Conservation (phyloP, 37 sponge, comb jelly and placozoan genomes). For the Halisarca cf. caerulea region DNA sequence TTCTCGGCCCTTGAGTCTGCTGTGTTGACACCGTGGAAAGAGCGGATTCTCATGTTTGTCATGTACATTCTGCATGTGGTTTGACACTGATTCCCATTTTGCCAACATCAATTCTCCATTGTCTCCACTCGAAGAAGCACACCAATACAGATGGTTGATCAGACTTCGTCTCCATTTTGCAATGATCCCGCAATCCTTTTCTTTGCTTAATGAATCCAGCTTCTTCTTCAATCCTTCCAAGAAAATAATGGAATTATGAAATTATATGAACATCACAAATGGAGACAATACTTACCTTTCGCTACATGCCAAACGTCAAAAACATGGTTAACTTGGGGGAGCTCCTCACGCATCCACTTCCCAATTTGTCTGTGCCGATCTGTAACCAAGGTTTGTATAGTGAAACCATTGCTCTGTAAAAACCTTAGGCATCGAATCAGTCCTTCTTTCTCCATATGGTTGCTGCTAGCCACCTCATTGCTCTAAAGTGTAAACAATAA, state of each 20-base stretch:
- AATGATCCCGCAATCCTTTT: background rate
- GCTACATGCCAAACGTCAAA: slow-evolving; percentile 39
- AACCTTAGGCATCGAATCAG: background rate
- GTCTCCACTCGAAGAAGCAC: slow-evolving; percentile 36
- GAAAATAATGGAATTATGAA: too few species aligned
- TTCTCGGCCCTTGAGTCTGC: background rate
- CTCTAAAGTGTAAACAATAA: slow-evolving; percentile 10
- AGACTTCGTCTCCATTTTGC: background rate
- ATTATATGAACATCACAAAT: too few species aligned
- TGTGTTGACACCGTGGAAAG: slow-evolving; percentile 47
- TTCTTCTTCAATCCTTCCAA: background rate
- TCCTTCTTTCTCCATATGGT: slow-evolving; percentile 50
- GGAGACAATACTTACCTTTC: slow-evolving; percentile 24
- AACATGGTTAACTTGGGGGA: background rate
- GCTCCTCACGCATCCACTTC: slow-evolving; percentile 11
- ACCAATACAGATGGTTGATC: slow-evolving; percentile 40
- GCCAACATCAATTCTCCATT: slow-evolving; percentile 33
- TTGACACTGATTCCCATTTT: slow-evolving; percentile 55
- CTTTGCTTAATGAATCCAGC: background rate
- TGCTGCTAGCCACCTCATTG: slow-evolving; percentile 34
- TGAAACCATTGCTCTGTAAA: background rate
- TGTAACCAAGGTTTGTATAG: background rate
- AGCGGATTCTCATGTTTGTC: slow-evolving; percentile 18
- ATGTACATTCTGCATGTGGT: slow-evolving; percentile 57
- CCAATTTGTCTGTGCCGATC: slow-evolving; percentile 19